Evolutionary conservation across 2,888 invertebrate genomes (phyloP).

Genomic region (Oscheius sp.): DNA sequence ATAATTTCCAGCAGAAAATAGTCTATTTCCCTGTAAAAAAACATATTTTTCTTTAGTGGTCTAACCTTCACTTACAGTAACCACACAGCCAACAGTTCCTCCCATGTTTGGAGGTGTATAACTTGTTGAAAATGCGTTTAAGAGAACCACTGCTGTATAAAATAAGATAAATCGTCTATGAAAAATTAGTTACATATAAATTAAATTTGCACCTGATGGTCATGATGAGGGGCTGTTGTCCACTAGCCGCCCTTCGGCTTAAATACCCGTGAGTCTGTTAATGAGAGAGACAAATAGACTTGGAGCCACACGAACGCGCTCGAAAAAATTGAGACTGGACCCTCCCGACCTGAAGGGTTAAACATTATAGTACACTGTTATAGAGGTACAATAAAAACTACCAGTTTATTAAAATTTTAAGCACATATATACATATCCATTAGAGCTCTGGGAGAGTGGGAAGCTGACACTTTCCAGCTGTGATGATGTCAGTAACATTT

Average conservation of each 20-base stretch:
- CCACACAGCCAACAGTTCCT: conserved; percentile 45
- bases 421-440: no score
- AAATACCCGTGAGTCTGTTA: conserved; percentile 10
- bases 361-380: no score
- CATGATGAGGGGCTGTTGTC: conserved; percentile 7
- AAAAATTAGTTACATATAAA: not conserved
- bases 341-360: not conserved
- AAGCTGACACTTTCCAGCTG: conserved; percentile 61
- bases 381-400: no score
- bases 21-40: conserved; percentile 54
- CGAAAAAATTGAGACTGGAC: conserved; percentile 10
- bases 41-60: not conserved
- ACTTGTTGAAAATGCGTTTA: conserved; percentile 11
- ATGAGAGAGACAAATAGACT: conserved; percentile 26
- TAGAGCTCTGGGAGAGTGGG: conserved; percentile 33
- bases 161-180: conserved; percentile 2
- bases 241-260: no score
- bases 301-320: conserved; percentile 25
- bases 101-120: conserved; percentile 27
- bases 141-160: not conserved
- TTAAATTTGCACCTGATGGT: conserved; percentile 1
- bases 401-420: no score
- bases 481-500: conserved; percentile 65
- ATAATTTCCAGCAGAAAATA: conserved; percentile 65
- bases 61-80: conserved; percentile 45